Conservation (phyloP, 2,797 vertebrate species). For the Bufotes viridis region DNA sequence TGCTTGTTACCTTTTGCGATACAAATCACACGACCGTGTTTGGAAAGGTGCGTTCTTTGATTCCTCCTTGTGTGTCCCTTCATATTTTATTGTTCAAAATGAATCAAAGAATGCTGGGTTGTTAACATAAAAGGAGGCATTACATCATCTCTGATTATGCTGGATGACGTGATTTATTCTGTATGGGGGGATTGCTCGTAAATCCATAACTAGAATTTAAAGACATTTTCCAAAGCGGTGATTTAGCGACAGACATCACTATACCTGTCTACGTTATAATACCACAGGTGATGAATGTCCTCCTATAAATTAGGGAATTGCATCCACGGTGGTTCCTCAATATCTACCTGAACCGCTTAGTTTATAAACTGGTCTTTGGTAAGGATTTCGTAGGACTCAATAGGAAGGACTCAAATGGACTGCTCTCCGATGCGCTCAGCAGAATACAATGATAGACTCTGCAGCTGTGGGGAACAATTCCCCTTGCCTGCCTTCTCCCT, state of each 20-base stretch:
- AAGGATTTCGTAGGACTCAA: background rate
- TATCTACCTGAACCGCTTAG: background rate
- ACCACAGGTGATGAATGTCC: background rate
- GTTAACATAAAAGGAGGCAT: constrained; percentile 6
- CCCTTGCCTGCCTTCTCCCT: too few species aligned
- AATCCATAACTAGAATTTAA: background rate
- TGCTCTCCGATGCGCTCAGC: too few species aligned
- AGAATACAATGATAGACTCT: too few species aligned
- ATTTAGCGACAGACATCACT: background rate
- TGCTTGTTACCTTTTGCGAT: constrained; percentile 1
- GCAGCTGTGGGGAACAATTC: too few species aligned
- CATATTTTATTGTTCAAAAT: constrained; percentile 13
- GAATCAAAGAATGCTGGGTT: background rate
- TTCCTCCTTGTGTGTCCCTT: background rate
- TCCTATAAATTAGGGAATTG: background rate
- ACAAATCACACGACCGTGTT: background rate
- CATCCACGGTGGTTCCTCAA: too few species aligned
- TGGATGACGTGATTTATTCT: constrained; percentile 7
- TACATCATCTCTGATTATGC: constrained; percentile 9
- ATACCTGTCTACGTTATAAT: background rate
- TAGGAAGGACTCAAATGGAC: background rate
- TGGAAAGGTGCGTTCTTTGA: background rate
- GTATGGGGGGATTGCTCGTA: background rate
- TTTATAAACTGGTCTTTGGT: background rate
- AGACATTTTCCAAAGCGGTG: background rate